phyloP scores from a whole-genome alignment of 2,888 invertebrate genomes.

The Torymus tubicola region DNA sequence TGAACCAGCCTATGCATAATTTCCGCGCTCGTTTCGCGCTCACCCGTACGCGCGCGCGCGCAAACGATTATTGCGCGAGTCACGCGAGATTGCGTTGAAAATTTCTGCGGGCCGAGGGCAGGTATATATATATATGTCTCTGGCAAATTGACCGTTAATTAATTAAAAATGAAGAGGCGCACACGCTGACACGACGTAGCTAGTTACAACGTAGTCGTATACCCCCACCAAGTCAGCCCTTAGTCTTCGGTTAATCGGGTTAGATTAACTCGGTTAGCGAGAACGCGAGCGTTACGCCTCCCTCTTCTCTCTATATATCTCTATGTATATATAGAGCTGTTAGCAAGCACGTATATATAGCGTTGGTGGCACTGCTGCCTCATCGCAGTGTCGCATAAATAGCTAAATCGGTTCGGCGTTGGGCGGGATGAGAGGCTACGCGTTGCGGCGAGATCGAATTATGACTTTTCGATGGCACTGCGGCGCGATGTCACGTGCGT shows the following conservation, averaged over 20 bases:
- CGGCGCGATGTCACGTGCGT: neutral
- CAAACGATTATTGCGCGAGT: constrained; percentile 56
- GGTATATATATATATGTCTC: constrained; percentile 60
- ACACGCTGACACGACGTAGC: constrained; percentile 60
- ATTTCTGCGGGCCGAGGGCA: constrained; percentile 51
- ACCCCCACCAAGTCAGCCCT: constrained; percentile 70
- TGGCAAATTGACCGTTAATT: constrained; percentile 72
- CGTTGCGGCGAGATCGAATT: constrained; percentile 23
- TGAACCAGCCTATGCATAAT: constrained; percentile 53
- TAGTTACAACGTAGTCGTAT: constrained; percentile 62
- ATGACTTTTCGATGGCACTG: constrained; percentile 48
- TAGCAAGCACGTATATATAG: constrained; percentile 66
- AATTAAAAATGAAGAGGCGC: constrained; percentile 70
- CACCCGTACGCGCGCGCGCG: neutral
- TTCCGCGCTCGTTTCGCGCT: constrained; percentile 43
- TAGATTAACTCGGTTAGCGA: constrained; percentile 72
- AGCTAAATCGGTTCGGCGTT: constrained; percentile 45
- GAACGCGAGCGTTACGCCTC: constrained; percentile 56
- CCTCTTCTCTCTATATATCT: constrained; percentile 47
- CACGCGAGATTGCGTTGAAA: constrained; percentile 61
- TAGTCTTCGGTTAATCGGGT: constrained; percentile 73
- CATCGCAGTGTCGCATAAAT: constrained; percentile 48
- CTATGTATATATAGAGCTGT: constrained; percentile 51
- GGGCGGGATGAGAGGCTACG: neutral
- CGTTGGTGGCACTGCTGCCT: constrained; percentile 57